Percentiles rank a stretch among this genome's conserved stretches.
Evolutionary conservation across 2,888 invertebrate genomes (phyloP).

Genomic region (Rhagonycha lutea): DNA sequence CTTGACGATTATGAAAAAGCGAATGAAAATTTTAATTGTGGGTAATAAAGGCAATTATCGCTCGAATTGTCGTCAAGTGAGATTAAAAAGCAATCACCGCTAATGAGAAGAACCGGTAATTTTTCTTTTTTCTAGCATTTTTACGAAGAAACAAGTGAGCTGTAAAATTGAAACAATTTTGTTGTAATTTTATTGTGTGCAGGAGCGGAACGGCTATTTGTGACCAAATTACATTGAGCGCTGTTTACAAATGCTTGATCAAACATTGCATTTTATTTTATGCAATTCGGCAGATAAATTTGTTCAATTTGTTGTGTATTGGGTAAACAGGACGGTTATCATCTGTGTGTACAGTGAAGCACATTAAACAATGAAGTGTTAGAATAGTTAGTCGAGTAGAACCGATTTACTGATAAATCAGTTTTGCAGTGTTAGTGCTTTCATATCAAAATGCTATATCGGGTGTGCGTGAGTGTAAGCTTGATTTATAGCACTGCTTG

Average conservation of each 20-base stretch:
- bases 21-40: not conserved
- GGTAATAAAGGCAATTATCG: not conserved
- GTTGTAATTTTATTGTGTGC: not conserved
- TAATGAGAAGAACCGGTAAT: not conserved
- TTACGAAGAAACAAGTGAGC: not conserved
- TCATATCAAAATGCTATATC: constrained; percentile 9
- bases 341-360: constrained; percentile 3
- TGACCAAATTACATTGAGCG: not conserved
- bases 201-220: not conserved
- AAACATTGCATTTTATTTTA: not conserved
- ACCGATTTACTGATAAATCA: constrained; percentile 15
- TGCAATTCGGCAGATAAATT: not conserved
- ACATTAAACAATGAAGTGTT: constrained; percentile 13
- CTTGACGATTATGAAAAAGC: not conserved
- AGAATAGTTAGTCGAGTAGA: constrained; percentile 17
- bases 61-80: not conserved
- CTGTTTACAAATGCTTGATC: not conserved
- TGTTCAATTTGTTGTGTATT: not conserved
- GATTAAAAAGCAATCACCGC: not conserved
- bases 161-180: not conserved
- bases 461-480: constrained; percentile 17
- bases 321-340: constrained; percentile 4
- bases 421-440: constrained; percentile 1
- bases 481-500: constrained; percentile 15
- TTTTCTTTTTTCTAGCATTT: not conserved